These are phyloP conservation scores for Tupiocoris notatus DNA, from an alignment of 2,888 invertebrate species.

Conservation along the genomic window DNA sequence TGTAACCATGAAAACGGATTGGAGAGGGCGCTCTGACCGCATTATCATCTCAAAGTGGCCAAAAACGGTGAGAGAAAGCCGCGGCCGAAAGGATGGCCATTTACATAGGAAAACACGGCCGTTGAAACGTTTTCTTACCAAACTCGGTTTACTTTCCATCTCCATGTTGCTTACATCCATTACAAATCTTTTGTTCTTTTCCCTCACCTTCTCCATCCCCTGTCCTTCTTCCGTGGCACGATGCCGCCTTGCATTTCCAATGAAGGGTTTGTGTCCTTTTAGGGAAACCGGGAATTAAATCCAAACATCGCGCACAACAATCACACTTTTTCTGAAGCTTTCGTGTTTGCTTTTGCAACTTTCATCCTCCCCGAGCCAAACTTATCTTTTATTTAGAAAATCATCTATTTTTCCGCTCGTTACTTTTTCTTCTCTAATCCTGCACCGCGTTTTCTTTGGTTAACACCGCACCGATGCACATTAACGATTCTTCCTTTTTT, in stretches of 20 bases:
- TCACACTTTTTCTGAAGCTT: slow-evolving; percentile 20
- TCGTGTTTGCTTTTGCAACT: not conserved
- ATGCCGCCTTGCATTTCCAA: slow-evolving; percentile 12
- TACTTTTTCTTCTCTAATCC: not conserved
- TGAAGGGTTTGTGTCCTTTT: slow-evolving; percentile 9
- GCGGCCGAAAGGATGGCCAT: not conserved
- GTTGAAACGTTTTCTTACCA: slow-evolving; percentile 8
- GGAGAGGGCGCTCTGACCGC: not conserved
- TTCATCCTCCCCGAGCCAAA: not conserved
- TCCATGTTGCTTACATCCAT: slow-evolving; percentile 36
- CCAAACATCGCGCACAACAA: slow-evolving; percentile 13
- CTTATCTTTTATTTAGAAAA: not conserved
- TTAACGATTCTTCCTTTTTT: not conserved
- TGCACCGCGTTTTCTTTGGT: not conserved
- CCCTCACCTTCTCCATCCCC: not conserved
- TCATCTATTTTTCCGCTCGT: not conserved
- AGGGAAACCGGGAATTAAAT: slow-evolving; percentile 34
- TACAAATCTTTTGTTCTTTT: slow-evolving; percentile 30
- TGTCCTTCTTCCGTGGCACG: slow-evolving; percentile 1
- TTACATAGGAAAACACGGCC: slow-evolving; percentile 35
- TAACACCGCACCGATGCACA: not conserved
- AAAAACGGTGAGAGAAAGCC: not conserved
- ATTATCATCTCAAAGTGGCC: slow-evolving; percentile 37
- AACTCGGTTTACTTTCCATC: slow-evolving; percentile 30
- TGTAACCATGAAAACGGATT: not conserved